Base-by-base conservation (phyloP, 2,888 invertebrate genomes). In the Chaitophorus viminalis region DNA sequence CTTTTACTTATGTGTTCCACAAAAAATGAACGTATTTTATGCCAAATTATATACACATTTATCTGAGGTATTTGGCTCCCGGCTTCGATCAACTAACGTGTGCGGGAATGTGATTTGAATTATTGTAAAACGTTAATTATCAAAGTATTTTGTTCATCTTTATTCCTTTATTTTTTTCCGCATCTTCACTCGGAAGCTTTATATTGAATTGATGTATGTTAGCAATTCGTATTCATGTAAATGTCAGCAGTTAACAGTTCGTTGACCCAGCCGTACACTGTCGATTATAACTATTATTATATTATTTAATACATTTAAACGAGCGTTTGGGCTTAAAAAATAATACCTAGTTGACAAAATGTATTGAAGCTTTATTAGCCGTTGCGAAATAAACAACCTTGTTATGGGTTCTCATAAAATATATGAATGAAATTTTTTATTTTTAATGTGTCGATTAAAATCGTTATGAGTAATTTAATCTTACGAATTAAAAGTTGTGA, bases 221-320 rank as follows among this genome's bases (percentile, higher is more conserved):
- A 52, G 52, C 33, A 33, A 82, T 82, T 83, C 74, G 74, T 60
- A 39, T 75, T 65, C 84, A 46, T 76, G 84, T 84, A 76, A 84
- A 83, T 83, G 82, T 83, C 74, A 83, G 74, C 82, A 75, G 83
- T 83, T 83, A 76, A 83, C 39, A 65, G 84, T 84, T 75, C 84
- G 46, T 84, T 76, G 84, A 84, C 84, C 83, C 65, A 65, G 74
- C 60, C 82, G 74, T 39, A 76, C 60, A 36, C 29, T 54, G 54
- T 60, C 60, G 60, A 72, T 72, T 72, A 72, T 31, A 25, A 85
- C 65, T 84, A 76, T 68, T 77, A 25, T 46, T 85, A 68, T 85
- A 36, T 60, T 72, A 54, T 72, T 83, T 75, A 60, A 75, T 75
- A 39, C 21, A 33, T 17, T 74, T 46, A 36, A 39, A 65, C 29